phyloP scores from a whole-genome alignment of 1,140 invertebrate genomes.

The Musca domestica region DNA sequence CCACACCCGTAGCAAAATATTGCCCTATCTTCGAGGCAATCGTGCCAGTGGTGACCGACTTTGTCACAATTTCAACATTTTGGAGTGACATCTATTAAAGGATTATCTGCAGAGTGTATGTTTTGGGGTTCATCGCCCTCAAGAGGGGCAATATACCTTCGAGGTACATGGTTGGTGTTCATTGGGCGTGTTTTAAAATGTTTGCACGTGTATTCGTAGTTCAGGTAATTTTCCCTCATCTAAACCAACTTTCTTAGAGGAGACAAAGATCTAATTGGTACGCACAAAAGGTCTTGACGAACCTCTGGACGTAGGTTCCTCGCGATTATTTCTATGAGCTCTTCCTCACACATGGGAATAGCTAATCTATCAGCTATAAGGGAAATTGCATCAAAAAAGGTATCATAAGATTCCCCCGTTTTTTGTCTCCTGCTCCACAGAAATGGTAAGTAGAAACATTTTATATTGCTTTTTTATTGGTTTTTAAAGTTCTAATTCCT shows the following conservation, averaged over 20 bases:
- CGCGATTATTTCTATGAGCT: too few species aligned
- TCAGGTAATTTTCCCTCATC: too few species aligned
- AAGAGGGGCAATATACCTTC: background rate
- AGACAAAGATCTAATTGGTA: background rate
- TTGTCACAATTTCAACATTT: background rate
- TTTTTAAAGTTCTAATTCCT: too few species aligned
- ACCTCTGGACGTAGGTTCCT: too few species aligned
- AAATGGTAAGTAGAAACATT: too few species aligned
- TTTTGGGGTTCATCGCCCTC: background rate
- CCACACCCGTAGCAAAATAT: slow-evolving; percentile 20
- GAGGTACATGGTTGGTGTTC: background rate
- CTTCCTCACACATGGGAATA: too few species aligned
- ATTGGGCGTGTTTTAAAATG: background rate
- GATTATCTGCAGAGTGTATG: background rate
- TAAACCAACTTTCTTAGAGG: background rate
- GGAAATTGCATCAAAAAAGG: slow-evolving; percentile 1
- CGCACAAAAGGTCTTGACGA: too few species aligned
- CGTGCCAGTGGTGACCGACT: slow-evolving; percentile 1
- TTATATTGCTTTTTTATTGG: too few species aligned
- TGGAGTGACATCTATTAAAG: background rate
- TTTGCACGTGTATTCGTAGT: too few species aligned
- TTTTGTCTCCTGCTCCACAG: slow-evolving; percentile 12
- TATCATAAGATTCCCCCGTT: slow-evolving; percentile 12
- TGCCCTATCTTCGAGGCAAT: slow-evolving; percentile 6
- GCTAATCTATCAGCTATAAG: slow-evolving; percentile 1